phyloP scores from a whole-genome alignment of 1,140 invertebrate genomes.

The Cecropterus lyciades region DNA sequence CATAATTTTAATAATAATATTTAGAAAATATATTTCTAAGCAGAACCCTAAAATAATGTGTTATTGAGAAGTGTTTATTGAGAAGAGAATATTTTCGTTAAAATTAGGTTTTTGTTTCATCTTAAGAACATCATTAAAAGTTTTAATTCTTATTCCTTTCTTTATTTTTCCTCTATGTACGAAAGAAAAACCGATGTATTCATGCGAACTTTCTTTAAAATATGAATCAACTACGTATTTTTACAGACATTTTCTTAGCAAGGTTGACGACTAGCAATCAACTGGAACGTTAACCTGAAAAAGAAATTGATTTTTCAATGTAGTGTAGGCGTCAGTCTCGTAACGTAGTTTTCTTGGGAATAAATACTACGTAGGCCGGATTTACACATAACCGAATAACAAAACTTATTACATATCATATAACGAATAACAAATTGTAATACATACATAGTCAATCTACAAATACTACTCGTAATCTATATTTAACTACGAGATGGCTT shows the following conservation, averaged over 20 bases:
- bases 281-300: not conserved
- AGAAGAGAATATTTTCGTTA: not conserved
- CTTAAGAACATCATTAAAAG: too few relatives aligned
- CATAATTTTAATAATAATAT: too few relatives aligned
- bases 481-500: slow-evolving; percentile 2
- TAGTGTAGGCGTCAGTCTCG: not conserved
- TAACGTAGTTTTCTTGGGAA: slow-evolving; percentile 3
- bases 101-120: too few relatives aligned
- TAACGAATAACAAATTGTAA: too few relatives aligned
- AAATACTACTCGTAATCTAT: not conserved
- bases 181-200: too few relatives aligned
- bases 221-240: not conserved
- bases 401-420: not conserved
- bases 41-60: not conserved
- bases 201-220: too few relatives aligned
- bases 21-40: too few relatives aligned
- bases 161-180: too few relatives aligned
- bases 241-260: not conserved
- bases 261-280: not conserved
- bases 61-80: too few relatives aligned
- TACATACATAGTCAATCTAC: too few relatives aligned
- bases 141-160: too few relatives aligned
- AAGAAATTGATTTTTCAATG: not conserved
- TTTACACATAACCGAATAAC: not conserved
- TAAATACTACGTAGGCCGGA: not conserved